phyloP scores from a whole-genome alignment of 64 coral and sea anemone species.

The Montipora efflorescens region DNA sequence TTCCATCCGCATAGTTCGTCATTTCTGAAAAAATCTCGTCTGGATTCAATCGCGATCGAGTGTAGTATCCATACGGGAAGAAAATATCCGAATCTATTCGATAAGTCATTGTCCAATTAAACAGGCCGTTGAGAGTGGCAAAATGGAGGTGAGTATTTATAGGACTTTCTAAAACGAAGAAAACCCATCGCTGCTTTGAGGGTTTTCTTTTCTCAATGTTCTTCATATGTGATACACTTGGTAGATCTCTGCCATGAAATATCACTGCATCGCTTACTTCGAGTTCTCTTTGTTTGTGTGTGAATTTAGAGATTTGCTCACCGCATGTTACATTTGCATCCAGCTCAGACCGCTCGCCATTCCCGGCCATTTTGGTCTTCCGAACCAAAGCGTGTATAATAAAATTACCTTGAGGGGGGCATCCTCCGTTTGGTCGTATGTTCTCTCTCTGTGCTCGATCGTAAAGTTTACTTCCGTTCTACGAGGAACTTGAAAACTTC shows the following conservation, averaged over 20 bases:
- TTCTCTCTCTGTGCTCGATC: no score
- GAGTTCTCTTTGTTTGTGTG: background rate
- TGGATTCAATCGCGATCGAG: background rate
- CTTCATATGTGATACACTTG: conserved; percentile 8
- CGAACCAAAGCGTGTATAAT: background rate
- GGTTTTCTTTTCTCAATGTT: background rate
- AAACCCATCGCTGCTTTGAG: conserved; percentile 73
- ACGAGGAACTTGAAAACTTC: background rate
- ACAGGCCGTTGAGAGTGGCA: background rate
- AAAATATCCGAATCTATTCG: conserved; percentile 68
- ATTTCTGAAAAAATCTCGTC: background rate
- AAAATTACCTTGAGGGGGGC: background rate
- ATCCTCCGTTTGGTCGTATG: background rate
- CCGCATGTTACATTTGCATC: background rate
- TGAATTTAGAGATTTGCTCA: background rate
- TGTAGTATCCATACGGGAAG: conserved; percentile 47
- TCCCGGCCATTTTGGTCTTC: background rate
- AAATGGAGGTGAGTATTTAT: background rate
- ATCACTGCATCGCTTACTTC: background rate
- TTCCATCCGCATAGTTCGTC: conserved; percentile 34
- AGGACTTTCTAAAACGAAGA: conserved; percentile 48
- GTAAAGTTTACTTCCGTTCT: no score
- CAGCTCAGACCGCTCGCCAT: background rate
- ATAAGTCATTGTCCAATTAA: conserved; percentile 79
- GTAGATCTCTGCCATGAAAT: conserved; percentile 62